These are phyloP conservation scores for Myxocyprinus asiaticus DNA, from an alignment of 2,113 vertebrate species.

Conservation along the genomic window DNA sequence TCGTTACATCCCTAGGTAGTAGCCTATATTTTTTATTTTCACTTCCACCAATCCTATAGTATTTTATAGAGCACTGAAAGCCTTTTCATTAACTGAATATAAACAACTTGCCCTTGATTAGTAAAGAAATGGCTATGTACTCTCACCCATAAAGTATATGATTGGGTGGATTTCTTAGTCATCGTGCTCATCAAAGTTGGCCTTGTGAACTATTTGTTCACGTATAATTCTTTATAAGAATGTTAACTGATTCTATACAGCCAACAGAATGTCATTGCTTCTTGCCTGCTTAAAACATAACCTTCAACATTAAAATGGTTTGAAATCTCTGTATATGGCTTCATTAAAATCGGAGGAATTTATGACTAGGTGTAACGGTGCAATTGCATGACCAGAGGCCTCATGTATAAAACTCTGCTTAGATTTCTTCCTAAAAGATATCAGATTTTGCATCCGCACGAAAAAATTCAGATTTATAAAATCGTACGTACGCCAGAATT, in stretches of 20 bases:
- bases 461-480: too few species aligned
- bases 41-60: too few species aligned
- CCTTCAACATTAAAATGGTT: not conserved
- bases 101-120: constrained; percentile 31
- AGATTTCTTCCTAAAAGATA: too few species aligned
- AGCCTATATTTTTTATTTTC: too few species aligned
- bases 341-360: too few species aligned
- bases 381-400: not conserved
- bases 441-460: too few species aligned
- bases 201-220: not conserved
- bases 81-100: not conserved
- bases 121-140: not conserved
- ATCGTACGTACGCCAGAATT: too few species aligned
- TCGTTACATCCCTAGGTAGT: too few species aligned
- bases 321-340: too few species aligned
- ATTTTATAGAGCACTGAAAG: too few species aligned
- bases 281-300: not conserved
- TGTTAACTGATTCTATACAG: not conserved
- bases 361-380: too few species aligned
- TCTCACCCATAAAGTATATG: constrained; percentile 8
- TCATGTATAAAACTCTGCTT: too few species aligned
- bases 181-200: not conserved
- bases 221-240: not conserved
- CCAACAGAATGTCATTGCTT: constrained; percentile 1
- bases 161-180: constrained; percentile 14